phyloP scores from a whole-genome alignment of 2,888 invertebrate genomes.

The Erebia ligea region DNA sequence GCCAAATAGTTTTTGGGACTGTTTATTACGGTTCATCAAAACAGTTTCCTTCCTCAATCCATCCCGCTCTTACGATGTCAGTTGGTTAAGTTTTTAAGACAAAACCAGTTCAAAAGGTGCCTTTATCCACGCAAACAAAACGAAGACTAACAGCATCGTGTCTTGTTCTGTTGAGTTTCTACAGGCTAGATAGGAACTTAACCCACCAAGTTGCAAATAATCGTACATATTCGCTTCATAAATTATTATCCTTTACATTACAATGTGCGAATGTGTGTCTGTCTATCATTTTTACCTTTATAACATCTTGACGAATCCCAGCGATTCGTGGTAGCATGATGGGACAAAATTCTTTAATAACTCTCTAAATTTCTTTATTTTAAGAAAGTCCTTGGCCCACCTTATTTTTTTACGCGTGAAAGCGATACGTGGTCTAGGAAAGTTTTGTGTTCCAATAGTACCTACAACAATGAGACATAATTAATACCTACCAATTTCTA shows the following conservation, averaged over 20 bases:
- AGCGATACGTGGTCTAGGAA: neutral
- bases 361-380: no score
- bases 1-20: no score
- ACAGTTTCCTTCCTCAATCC: slow-evolving; percentile 31
- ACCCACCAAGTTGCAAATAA: neutral
- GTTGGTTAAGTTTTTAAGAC: neutral
- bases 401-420: neutral
- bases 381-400: neutral
- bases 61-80: slow-evolving; percentile 29
- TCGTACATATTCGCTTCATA: neutral
- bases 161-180: neutral
- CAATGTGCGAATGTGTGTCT: no score
- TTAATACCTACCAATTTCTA: slow-evolving; percentile 3
- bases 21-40: slow-evolving; percentile 8
- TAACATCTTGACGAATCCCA: no score
- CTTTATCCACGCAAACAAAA: slow-evolving; percentile 1
- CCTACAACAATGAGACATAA: neutral
- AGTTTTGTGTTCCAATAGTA: neutral
- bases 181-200: neutral
- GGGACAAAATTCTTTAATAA: no score
- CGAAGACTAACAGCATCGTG: neutral
- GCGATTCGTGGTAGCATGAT: no score
- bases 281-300: no score
- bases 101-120: slow-evolving; percentile 8
- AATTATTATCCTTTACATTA: no score